Percentiles rank a stretch among this genome's conserved stretches.
These are phyloP conservation scores for Tricholaema leucomelas DNA, from an alignment of 2,113 vertebrate genomes.

Conservation along the genomic window DNA sequence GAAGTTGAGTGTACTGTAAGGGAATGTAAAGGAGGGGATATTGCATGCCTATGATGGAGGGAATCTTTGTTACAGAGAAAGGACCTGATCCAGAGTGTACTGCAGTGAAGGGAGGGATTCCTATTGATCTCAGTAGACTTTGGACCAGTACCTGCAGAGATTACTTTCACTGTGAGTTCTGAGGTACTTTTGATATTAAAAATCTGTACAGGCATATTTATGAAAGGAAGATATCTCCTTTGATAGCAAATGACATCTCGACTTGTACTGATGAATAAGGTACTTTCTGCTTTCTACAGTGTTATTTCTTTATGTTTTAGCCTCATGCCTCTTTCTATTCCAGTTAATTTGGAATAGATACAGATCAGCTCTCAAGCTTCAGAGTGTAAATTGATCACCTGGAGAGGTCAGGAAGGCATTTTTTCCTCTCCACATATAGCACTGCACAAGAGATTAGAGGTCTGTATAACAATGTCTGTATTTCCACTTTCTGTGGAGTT, in stretches of 20 bases:
- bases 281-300: constrained; percentile 39
- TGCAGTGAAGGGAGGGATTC: background rate
- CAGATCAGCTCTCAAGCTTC: constrained; percentile 50
- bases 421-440: constrained; percentile 40
- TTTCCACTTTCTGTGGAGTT: constrained; percentile 58
- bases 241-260: background rate
- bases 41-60: background rate
- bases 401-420: constrained; percentile 62
- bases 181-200: constrained; percentile 62
- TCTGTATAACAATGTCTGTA: constrained; percentile 33
- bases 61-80: background rate
- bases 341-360: constrained; percentile 68
- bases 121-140: constrained; percentile 37
- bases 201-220: constrained; percentile 45
- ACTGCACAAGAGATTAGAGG: constrained; percentile 54
- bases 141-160: constrained; percentile 45
- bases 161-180: constrained; percentile 52
- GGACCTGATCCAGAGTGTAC: constrained; percentile 1
- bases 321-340: constrained; percentile 47
- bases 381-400: constrained; percentile 64
- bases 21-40: background rate
- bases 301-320: constrained; percentile 63
- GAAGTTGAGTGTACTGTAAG: background rate
- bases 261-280: constrained; percentile 48
- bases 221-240: constrained; percentile 42